Conservation (phyloP, 2,888 invertebrate genomes). For the Pterostichus niger region DNA sequence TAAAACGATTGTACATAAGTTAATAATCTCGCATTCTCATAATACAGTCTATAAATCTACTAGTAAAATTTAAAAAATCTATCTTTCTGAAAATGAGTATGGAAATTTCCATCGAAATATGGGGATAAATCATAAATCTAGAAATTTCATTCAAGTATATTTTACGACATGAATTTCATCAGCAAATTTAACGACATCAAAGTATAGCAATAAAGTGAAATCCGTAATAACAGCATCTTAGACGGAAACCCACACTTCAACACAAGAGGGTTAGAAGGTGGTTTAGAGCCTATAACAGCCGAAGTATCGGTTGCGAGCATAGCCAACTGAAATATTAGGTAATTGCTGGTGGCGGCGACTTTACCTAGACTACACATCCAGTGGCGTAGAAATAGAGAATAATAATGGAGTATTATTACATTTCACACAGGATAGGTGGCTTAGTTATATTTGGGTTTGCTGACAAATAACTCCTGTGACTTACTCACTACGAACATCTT, state of each 20-base stretch:
- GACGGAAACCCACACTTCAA: slow-evolving; percentile 2
- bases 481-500: too few species aligned
- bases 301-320: slow-evolving; percentile 26
- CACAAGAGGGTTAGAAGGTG: background rate
- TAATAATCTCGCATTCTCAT: too few species aligned
- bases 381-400: background rate
- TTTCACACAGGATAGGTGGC: too few species aligned
- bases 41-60: background rate
- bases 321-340: slow-evolving; percentile 51
- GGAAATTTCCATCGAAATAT: background rate
- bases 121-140: background rate
- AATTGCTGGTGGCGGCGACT: slow-evolving; percentile 31
- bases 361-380: slow-evolving; percentile 7
- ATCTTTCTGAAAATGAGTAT: background rate
- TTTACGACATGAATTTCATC: slow-evolving; percentile 28
- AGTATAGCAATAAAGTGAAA: slow-evolving; percentile 42
- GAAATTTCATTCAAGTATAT: slow-evolving; percentile 27
- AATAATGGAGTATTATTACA: background rate
- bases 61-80: background rate
- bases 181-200: slow-evolving; percentile 31
- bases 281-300: background rate
- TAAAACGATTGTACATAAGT: too few species aligned
- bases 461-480: too few species aligned
- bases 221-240: slow-evolving; percentile 27
- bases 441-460: too few species aligned